These are phyloP conservation scores for Rugalucina vietnamica DNA, from an alignment of 2,888 invertebrate species.

Conservation along the genomic window DNA sequence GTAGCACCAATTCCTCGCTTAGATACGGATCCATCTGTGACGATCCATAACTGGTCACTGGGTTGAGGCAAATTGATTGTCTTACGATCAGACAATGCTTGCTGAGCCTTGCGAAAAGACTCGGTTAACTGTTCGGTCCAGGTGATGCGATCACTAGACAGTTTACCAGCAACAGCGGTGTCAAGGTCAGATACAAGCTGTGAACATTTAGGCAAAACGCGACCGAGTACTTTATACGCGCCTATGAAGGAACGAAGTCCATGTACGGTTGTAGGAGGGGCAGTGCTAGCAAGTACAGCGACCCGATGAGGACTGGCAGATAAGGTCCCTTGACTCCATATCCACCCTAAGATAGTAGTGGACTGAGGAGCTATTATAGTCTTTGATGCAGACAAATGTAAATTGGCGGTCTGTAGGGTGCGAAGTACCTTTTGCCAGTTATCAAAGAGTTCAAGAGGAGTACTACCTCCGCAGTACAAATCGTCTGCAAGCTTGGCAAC, in stretches of 20 bases:
- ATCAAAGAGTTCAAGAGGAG: constrained; percentile 37
- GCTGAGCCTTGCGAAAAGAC: not conserved
- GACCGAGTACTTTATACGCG: constrained; percentile 55
- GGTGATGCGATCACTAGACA: constrained; percentile 7
- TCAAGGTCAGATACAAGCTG: not conserved
- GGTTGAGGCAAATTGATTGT: constrained; percentile 41
- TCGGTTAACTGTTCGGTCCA: constrained; percentile 12
- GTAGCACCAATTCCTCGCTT: constrained; percentile 62
- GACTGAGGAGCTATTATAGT: constrained; percentile 20
- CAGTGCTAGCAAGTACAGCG: constrained; percentile 41
- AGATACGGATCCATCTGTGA: constrained; percentile 54
- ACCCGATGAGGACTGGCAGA: constrained; percentile 58
- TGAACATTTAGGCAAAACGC: constrained; percentile 45
- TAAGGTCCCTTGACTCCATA: constrained; percentile 10
- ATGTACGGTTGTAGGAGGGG: constrained; percentile 45
- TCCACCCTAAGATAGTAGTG: not conserved
- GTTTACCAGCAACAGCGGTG: constrained; percentile 12
- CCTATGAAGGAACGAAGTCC: constrained; percentile 61
- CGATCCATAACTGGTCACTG: constrained; percentile 48
- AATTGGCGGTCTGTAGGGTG: constrained; percentile 23
- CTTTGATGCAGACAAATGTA: constrained; percentile 51
- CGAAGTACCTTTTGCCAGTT: constrained; percentile 37
- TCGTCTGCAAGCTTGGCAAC: constrained; percentile 64
- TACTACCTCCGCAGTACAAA: constrained; percentile 57
- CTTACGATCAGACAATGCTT: constrained; percentile 8